Base-by-base conservation (phyloP, 2,797 vertebrate species). In the Sphaeramia orbicularis region DNA sequence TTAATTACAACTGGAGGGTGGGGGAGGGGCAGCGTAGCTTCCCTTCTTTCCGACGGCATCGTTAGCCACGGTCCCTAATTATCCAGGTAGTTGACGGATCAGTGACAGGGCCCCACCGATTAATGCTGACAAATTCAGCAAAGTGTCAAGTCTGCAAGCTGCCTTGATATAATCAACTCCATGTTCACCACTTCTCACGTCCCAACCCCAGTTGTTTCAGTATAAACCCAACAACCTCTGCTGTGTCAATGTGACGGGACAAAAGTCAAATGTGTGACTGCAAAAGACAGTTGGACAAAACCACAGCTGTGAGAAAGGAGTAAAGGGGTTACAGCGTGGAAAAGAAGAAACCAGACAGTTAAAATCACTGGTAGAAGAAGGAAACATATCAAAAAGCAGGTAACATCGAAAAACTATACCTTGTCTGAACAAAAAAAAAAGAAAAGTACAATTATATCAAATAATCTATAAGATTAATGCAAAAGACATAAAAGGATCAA, bases 11-110 rank as follows among this genome's bases (percentile, higher is more conserved):
- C 84, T 80, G 51, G 63, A 60, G 57, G 62, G 93, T 8, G 75
- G 57, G 32, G 5, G 60, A 59, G 56, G 49, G 41, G 71, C 47
- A 95, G 93, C 94, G 94, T 95, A 95, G 95, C 94, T 96, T 96
- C 91, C 67, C 69, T 66, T 78, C 95, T 96, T 74, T 73, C 94
- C 94, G 94, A 96, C 92, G 94, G 96, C 95, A 96, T 98, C 96
- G 95, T 99, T 99, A 98, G 95, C 90, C 91, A 93, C 89, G 81
- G 94, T 94, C 95, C 95, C 96, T 97, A 99, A 99, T 99, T 99
- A 99, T 97, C 97, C 95, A 96, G 94, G 96, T 97, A 96, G 95
- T 96, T 99, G 97, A 98, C 96, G 96, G 96, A 97, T 98, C 96
- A 96, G 96, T 98, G 98, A 97, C 96, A 96, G 96, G 76, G 95